Conservation (phyloP, 2,113 vertebrate genomes). For the Larimichthys polyactis region DNA sequence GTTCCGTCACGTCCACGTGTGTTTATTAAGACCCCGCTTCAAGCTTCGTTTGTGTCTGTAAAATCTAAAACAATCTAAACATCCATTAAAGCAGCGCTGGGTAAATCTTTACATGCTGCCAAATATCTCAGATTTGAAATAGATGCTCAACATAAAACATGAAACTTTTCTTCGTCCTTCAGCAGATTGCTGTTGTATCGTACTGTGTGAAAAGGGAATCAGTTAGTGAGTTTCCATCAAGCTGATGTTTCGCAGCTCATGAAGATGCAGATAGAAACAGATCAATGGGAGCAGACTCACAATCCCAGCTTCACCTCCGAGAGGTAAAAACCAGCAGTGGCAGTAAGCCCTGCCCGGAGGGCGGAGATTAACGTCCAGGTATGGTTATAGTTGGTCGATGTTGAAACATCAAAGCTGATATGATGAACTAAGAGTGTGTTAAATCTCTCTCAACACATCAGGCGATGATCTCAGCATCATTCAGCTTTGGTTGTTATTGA, state of each 20-base stretch:
- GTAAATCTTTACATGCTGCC: background rate
- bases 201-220: background rate
- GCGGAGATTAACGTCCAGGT: background rate
- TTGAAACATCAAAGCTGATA: background rate
- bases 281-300: slow-evolving; percentile 1
- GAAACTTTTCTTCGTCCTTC: background rate
- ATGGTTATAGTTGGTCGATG: background rate
- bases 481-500: background rate
- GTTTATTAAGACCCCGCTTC: background rate
- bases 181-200: background rate
- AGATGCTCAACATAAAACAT: background rate
- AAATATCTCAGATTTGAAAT: too few species aligned
- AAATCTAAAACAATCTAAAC: background rate
- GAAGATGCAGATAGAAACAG: slow-evolving; percentile 22
- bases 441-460: background rate
- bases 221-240: slow-evolving; percentile 40
- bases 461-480: background rate
- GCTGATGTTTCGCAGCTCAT: slow-evolving; percentile 36
- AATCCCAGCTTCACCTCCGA: background rate
- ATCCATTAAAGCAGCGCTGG: too few species aligned
- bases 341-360: background rate
- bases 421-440: too few species aligned
- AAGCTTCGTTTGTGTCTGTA: background rate
- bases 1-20: background rate
- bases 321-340: background rate